phyloP scores from a whole-genome alignment of 1,140 invertebrate species.

The Cotesia typhae region DNA sequence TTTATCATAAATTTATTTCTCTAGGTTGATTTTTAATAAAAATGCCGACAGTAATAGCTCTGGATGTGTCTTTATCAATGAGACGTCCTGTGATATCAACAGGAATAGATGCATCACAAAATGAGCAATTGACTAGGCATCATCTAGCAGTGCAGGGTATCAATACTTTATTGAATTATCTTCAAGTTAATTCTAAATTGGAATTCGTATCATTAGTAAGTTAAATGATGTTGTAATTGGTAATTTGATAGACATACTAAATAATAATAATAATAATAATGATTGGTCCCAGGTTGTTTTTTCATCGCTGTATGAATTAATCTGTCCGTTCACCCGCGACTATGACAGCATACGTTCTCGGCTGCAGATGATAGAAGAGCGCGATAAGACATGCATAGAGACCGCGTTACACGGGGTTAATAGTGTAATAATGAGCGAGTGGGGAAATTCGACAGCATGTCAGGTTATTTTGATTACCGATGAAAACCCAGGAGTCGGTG shows the following conservation, averaged over 20 bases:
- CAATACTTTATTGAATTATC: constrained; percentile 84
- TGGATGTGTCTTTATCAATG: constrained; percentile 85
- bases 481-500: constrained; percentile 77
- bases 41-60: constrained; percentile 83
- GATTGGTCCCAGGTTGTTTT: constrained; percentile 72
- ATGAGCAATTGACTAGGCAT: constrained; percentile 68
- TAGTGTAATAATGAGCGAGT: constrained; percentile 81
- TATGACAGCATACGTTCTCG: constrained; percentile 80
- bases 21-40: constrained; percentile 44
- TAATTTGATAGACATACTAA: too few species aligned
- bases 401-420: constrained; percentile 79
- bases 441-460: constrained; percentile 82
- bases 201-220: constrained; percentile 91
- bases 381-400: constrained; percentile 86
- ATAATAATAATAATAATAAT: not conserved
- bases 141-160: constrained; percentile 86
- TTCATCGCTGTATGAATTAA: constrained; percentile 81
- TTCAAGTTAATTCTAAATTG: constrained; percentile 82
- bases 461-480: constrained; percentile 86
- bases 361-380: constrained; percentile 78
- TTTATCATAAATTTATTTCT: not conserved
- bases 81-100: constrained; percentile 70
- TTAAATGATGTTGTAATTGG: not conserved
- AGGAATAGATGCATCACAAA: constrained; percentile 59
- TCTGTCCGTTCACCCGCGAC: constrained; percentile 85